Percentiles rank a stretch among this genome's conserved stretches.
phyloP scores from a whole-genome alignment of 2,797 vertebrate genomes.

The Buceros bicornis region DNA sequence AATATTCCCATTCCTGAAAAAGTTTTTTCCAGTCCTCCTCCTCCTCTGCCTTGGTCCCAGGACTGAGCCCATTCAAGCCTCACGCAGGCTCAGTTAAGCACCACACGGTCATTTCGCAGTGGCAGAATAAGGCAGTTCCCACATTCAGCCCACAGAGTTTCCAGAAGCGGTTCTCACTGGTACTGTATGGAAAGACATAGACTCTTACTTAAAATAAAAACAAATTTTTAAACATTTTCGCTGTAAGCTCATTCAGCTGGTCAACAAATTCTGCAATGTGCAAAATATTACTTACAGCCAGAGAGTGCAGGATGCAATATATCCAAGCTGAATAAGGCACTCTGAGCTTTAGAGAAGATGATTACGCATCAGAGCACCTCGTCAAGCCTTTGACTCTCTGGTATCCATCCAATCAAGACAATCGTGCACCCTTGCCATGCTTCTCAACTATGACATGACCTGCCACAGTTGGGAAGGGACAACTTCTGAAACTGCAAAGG shows the following conservation, averaged over 20 bases:
- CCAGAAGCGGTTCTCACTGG: background rate
- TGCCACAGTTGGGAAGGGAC: background rate
- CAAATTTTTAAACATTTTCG: background rate
- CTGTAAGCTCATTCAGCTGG: background rate
- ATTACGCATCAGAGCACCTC: slow-evolving; percentile 64
- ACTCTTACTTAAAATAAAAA: background rate
- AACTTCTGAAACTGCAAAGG: background rate
- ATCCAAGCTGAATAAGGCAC: slow-evolving; percentile 36
- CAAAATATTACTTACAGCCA: slow-evolving; percentile 16
- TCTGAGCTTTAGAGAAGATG: slow-evolving; percentile 39
- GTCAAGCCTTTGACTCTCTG: slow-evolving; percentile 51
- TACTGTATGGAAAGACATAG: background rate
- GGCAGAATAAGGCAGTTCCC: background rate
- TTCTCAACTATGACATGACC: slow-evolving; percentile 11
- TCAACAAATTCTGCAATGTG: background rate
- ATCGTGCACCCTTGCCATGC: background rate
- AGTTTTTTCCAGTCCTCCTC: background rate
- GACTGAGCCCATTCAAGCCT: background rate
- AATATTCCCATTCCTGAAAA: background rate
- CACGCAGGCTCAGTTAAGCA: background rate
- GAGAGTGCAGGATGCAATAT: background rate
- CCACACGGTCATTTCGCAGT: background rate
- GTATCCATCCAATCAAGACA: slow-evolving; percentile 44
- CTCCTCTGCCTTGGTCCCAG: background rate
- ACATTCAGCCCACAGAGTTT: background rate